phyloP scores from a whole-genome alignment of 2,888 invertebrate species.

The Nipponacmea schrenckii region DNA sequence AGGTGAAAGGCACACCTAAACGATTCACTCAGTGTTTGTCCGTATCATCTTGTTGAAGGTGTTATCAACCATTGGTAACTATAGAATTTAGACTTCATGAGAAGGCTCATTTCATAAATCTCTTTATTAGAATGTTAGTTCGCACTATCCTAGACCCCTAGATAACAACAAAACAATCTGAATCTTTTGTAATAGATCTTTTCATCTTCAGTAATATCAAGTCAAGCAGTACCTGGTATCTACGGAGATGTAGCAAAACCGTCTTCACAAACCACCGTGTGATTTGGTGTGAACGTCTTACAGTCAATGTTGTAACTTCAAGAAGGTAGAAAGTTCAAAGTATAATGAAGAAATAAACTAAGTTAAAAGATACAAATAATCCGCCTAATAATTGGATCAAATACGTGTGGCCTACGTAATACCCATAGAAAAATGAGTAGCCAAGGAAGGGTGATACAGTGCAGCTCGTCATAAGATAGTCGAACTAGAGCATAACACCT shows the following conservation, averaged over 20 bases:
- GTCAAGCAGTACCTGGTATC: neutral
- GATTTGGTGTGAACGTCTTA: neutral
- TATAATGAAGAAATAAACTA: slow-evolving; percentile 1
- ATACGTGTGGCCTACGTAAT: slow-evolving; percentile 3
- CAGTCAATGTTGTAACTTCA: neutral
- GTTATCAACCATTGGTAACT: neutral
- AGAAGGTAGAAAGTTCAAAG: slow-evolving; percentile 2
- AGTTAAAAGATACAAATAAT: slow-evolving; percentile 3
- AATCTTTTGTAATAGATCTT: neutral
- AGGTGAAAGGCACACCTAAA: slow-evolving; percentile 7
- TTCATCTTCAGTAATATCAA: neutral
- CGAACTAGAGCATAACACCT: neutral
- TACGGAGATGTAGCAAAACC: neutral
- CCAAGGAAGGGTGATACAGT: neutral
- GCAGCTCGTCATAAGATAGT: neutral
- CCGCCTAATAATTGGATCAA: neutral
- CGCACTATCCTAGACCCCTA: neutral
- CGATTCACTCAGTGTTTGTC: slow-evolving; percentile 5
- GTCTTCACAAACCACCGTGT: neutral
- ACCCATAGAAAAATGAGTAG: too few species aligned
- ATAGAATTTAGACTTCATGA: neutral
- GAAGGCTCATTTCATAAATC: slow-evolving; percentile 1
- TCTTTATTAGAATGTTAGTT: neutral
- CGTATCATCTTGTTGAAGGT: slow-evolving; percentile 6
- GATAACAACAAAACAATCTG: slow-evolving; percentile 6